phyloP scores from a whole-genome alignment of 2,888 invertebrate species.

The Geophilus truncorum region DNA sequence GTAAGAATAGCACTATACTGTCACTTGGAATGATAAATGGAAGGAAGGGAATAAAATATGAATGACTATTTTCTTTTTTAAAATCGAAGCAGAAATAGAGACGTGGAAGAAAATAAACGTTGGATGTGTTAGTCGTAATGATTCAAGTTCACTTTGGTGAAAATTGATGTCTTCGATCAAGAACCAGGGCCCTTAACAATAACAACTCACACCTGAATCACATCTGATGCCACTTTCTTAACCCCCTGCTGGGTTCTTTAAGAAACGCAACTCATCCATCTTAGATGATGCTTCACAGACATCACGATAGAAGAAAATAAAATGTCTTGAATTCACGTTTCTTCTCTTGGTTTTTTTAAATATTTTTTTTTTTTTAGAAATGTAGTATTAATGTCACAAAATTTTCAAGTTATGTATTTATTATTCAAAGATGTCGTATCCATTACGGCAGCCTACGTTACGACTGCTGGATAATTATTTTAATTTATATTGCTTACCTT shows the following conservation, averaged over 20 bases:
- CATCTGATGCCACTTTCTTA: background rate
- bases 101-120: no score
- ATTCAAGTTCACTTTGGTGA: background rate
- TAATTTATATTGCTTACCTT: no score
- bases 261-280: conserved; percentile 22
- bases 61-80: background rate
- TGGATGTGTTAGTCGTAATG: background rate
- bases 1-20: background rate
- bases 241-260: conserved; percentile 5
- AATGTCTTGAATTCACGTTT: background rate
- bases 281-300: background rate
- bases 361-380: conserved; percentile 5
- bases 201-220: conserved; percentile 19
- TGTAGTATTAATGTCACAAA: no score
- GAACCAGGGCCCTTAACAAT: background rate
- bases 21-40: background rate
- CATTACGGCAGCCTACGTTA: no score
- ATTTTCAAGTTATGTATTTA: no score
- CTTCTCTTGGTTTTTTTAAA: background rate
- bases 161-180: conserved; percentile 7
- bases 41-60: background rate
- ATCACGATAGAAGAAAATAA: background rate
- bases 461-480: no score
- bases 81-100: background rate
- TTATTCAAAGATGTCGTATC: no score